These are phyloP conservation scores for Ataeniobius toweri DNA, from an alignment of 2,797 vertebrate species.

Conservation along the genomic window DNA sequence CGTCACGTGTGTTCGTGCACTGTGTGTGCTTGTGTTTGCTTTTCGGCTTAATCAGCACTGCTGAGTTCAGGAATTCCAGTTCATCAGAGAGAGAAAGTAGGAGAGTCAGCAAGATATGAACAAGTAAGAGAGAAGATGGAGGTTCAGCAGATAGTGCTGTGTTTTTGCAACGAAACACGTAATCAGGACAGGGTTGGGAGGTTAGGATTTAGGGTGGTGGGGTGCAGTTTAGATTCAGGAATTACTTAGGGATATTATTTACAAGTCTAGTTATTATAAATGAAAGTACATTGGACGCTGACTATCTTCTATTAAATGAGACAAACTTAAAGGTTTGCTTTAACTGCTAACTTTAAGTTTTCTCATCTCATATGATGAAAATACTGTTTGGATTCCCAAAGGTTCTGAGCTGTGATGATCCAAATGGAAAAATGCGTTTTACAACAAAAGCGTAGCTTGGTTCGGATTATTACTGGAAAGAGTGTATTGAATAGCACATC, in stretches of 20 bases:
- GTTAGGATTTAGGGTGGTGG: not conserved
- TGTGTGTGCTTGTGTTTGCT: slow-evolving; percentile 71
- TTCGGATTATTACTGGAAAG: not conserved
- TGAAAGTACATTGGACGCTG: not conserved
- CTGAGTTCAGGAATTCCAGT: slow-evolving; percentile 81
- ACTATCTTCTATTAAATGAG: not conserved
- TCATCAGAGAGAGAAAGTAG: slow-evolving; percentile 59
- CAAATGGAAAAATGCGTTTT: not conserved
- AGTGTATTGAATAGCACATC: not conserved
- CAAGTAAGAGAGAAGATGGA: slow-evolving; percentile 59
- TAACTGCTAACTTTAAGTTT: not conserved
- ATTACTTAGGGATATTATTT: not conserved
- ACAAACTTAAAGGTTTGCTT: not conserved
- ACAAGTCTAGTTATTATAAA: not conserved
- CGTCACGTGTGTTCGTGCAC: slow-evolving; percentile 62
- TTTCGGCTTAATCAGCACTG: slow-evolving; percentile 81
- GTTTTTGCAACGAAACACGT: slow-evolving; percentile 8
- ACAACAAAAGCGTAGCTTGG: not conserved
- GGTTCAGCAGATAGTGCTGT: slow-evolving; percentile 19
- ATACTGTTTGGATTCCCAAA: not conserved
- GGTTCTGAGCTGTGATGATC: not conserved
- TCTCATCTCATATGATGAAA: not conserved
- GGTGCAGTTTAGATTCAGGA: too few species aligned
- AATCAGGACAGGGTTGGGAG: not conserved
- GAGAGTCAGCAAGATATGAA: slow-evolving; percentile 60